Percentiles rank a stretch among this genome's conserved stretches.
phyloP scores from a whole-genome alignment of 1,140 invertebrate species.

The Octopus bimaculoides region DNA sequence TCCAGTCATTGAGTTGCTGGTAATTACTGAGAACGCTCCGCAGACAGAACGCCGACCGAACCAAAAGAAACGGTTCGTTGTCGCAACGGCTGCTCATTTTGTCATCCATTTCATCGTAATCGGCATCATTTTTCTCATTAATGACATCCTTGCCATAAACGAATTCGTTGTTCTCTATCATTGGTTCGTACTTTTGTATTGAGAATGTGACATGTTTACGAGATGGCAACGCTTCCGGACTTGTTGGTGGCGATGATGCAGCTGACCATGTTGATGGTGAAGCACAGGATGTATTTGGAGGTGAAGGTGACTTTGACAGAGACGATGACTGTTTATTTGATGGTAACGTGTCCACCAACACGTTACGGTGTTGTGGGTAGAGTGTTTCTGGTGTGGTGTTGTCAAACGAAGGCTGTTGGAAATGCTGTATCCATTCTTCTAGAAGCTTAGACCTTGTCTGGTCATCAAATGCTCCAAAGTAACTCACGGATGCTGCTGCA shows the following conservation, averaged over 20 bases:
- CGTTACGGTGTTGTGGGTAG: background rate
- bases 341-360: too few species aligned
- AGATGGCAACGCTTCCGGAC: too few species aligned
- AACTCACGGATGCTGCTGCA: slow-evolving; percentile 51
- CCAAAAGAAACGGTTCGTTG: slow-evolving; percentile 39
- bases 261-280: background rate
- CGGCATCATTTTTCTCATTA: background rate
- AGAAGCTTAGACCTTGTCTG: slow-evolving; percentile 42
- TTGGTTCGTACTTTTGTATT: background rate
- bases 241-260: too few species aligned
- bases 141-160: background rate
- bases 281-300: background rate
- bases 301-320: background rate
- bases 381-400: slow-evolving; percentile 31
- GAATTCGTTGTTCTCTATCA: background rate
- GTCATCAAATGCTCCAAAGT: slow-evolving; percentile 51
- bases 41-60: slow-evolving; percentile 39
- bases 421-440: slow-evolving; percentile 43
- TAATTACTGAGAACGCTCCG: slow-evolving; percentile 53
- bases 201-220: too few species aligned
- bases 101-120: background rate
- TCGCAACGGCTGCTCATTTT: slow-evolving; percentile 11
- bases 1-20: slow-evolving; percentile 53
- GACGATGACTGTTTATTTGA: background rate
- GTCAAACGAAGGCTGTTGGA: slow-evolving; percentile 36